These are phyloP conservation scores for Solenopsis invicta DNA, from an alignment of 1,140 invertebrate species.

Conservation along the genomic window DNA sequence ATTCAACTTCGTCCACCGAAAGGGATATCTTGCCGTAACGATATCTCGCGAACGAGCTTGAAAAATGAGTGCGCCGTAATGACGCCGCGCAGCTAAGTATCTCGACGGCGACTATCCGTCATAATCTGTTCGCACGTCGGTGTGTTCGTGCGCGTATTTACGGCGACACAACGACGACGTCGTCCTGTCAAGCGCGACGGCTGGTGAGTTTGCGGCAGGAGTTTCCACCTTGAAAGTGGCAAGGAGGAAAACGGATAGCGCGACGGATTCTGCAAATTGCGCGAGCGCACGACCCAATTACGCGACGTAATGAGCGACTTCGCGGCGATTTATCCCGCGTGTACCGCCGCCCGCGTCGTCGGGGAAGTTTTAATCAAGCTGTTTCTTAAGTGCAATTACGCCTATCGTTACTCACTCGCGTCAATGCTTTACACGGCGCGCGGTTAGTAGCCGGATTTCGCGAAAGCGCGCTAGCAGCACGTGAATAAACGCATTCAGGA, in stretches of 20 bases:
- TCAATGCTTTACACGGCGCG: constrained; percentile 16
- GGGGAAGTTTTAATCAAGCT: constrained; percentile 66
- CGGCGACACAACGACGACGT: neutral
- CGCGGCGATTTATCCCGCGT: constrained; percentile 48
- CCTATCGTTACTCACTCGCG: constrained; percentile 39
- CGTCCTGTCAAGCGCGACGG: neutral
- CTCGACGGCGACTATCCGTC: constrained; percentile 66
- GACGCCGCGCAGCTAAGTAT: constrained; percentile 62
- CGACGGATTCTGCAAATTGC: constrained; percentile 60
- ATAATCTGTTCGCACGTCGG: constrained; percentile 67
- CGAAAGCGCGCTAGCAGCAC: neutral
- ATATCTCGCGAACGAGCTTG: constrained; percentile 64
- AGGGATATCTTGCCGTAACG: constrained; percentile 54
- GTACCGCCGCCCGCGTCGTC: neutral
- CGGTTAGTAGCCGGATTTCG: constrained; percentile 1
- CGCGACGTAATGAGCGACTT: constrained; percentile 45
- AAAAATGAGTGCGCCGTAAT: constrained; percentile 69
- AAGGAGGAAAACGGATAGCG: constrained; percentile 22
- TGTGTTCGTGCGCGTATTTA: constrained; percentile 28
- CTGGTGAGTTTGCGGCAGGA: neutral
- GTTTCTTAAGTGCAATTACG: constrained; percentile 54
- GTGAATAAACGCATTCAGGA: neutral
- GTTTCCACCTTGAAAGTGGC: constrained; percentile 14
- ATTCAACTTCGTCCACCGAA: constrained; percentile 49
- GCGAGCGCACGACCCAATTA: constrained; percentile 61